phyloP scores from a whole-genome alignment of 1,140 invertebrate species.

The Pogonomyrmex californicus region DNA sequence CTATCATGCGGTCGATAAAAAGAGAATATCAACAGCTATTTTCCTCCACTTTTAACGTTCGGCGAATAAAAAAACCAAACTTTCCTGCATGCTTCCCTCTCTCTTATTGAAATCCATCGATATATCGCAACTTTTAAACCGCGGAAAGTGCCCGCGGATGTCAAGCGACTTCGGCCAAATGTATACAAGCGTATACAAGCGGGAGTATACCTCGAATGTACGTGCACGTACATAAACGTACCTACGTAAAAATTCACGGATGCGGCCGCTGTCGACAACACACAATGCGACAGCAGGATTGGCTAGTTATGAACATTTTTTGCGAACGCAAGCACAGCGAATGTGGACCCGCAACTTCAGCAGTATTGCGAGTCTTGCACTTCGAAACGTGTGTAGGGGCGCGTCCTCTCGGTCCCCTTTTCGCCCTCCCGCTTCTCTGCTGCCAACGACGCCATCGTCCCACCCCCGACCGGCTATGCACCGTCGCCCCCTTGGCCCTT shows the following conservation, averaged over 20 bases:
- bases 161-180: constrained; percentile 22
- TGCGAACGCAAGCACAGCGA: constrained; percentile 70
- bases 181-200: too few relatives aligned
- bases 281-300: constrained; percentile 59
- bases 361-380: constrained; percentile 70
- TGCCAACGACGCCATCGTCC: constrained; percentile 58
- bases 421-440: constrained; percentile 28
- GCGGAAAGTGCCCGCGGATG: constrained; percentile 19
- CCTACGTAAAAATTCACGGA: constrained; percentile 34
- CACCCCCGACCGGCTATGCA: constrained; percentile 46
- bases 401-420: constrained; percentile 30
- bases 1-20: neutral
- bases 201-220: neutral
- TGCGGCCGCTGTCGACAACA: neutral
- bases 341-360: constrained; percentile 70
- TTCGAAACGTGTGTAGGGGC: constrained; percentile 62
- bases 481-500: constrained; percentile 36
- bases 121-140: constrained; percentile 45
- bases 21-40: constrained; percentile 7
- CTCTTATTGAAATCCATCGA: constrained; percentile 27
- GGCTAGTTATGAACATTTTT: constrained; percentile 80
- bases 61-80: constrained; percentile 5
- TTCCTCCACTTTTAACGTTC: neutral
- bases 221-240: neutral
- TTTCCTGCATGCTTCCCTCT: neutral